Evolutionary conservation across 2,888 invertebrate species (phyloP), one percentile per base, ranked within the genome.

Genomic region (Scaptomyza cyrtandrae): DNA sequence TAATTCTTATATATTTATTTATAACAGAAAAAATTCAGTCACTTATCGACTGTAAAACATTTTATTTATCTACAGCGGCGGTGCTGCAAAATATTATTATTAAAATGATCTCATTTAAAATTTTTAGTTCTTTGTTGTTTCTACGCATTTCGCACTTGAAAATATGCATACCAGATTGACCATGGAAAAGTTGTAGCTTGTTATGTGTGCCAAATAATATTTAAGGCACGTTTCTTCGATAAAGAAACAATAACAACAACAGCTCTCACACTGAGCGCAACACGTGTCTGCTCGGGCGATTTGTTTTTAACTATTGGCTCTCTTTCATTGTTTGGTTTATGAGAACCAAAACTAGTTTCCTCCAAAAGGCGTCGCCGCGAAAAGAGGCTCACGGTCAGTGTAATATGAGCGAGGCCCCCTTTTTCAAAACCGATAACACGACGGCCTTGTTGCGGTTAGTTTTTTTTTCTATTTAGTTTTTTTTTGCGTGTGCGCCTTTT

Each of bases 271-370:
- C 45, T 67, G 80, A 86, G 86, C 75, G 80, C 75, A 73, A 80
- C 86, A 86, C 83, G 83, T 83, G 86, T 74, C 52, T 14, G 45
- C 62, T 69, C 79, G 49, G 56, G 41, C 68, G 79, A 70, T 70
- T 44, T 55, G 31, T 68, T 59, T 60, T 57, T 35, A 48, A 45
- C 46, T n/a, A n/a, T n/a, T 54, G 45, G 29, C 35, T 53, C n/a
- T 49, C n/a, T 49, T 9, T 14, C 16, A 3, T 19, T n/a, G 5
- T 27, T 35, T 33, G 56, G 49, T 68, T 65, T 46, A 45, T 74
- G 54, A 45, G 54, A 35, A 68, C 62, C 44, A 50, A 80, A 83
- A 83, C 86, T 74, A 76, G 86, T 83, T 83, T 71, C 35, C 41
- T 10, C 29, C 44, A 54, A 72, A 59, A 70, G 75, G 56, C 76